phyloP scores from a whole-genome alignment of 2,113 vertebrate species.

The Eidolon helvum region DNA sequence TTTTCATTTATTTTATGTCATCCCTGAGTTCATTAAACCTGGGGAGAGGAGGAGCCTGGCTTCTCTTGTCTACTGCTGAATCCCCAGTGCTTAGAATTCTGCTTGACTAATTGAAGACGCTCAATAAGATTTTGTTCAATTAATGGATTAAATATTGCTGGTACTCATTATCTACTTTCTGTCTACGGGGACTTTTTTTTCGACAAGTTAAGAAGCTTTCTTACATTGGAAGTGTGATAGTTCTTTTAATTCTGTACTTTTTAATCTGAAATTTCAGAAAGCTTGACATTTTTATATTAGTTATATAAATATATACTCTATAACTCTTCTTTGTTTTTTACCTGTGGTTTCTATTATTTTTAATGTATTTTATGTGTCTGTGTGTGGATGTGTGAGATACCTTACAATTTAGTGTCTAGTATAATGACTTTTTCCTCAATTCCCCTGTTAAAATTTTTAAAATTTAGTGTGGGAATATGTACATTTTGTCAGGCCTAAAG shows the following conservation, averaged over 20 bases:
- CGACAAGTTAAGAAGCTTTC: neutral
- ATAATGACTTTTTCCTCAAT: neutral
- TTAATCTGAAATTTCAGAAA: neutral
- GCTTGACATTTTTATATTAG: neutral
- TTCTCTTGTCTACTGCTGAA: neutral
- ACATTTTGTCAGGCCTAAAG: neutral
- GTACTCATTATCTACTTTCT: neutral
- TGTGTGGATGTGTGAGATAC: neutral
- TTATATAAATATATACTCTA: neutral
- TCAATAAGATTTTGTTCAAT: neutral
- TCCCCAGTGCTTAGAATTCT: neutral
- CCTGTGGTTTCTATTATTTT: neutral
- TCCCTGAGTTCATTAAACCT: neutral
- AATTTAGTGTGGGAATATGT: neutral
- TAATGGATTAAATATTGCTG: slow-evolving; percentile 1
- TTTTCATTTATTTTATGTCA: neutral
- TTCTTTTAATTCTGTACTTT: neutral
- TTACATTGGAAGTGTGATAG: neutral
- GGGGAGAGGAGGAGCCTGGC: neutral
- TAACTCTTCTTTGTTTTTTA: neutral
- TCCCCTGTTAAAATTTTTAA: neutral
- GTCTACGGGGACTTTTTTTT: neutral
- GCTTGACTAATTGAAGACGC: neutral
- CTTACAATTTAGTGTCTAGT: neutral
- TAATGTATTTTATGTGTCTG: neutral